Conservation (phyloP, 2,113 vertebrate species). For the Trematocara variabile region DNA sequence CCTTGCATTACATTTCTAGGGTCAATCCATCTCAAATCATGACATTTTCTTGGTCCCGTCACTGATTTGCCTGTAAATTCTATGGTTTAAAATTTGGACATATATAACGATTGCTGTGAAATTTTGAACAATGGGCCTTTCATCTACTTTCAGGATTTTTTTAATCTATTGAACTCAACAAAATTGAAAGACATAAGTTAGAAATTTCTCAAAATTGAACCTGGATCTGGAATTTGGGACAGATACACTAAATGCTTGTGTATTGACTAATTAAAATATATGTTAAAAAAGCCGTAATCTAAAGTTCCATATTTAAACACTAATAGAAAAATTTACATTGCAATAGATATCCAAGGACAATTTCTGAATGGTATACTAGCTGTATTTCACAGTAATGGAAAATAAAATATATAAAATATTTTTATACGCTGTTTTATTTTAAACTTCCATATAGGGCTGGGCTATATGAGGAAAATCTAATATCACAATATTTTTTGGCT, state of each 20-base stretch:
- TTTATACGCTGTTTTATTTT: neutral
- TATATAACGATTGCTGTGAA: neutral
- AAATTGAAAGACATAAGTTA: neutral
- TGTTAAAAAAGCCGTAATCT: neutral
- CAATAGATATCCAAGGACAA: neutral
- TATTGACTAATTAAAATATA: neutral
- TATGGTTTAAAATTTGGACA: neutral
- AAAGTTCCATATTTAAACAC: neutral
- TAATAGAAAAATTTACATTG: neutral
- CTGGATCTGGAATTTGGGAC: neutral
- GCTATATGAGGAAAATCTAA: neutral
- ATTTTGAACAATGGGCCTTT: neutral
- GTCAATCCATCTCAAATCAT: neutral
- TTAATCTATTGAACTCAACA: neutral
- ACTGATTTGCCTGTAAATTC: neutral
- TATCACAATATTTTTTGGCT: neutral
- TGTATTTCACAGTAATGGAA: neutral
- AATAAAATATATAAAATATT: neutral
- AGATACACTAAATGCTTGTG: neutral
- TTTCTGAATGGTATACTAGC: neutral
- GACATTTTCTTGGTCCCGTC: neutral
- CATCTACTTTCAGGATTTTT: neutral
- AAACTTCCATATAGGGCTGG: neutral
- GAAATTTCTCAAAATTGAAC: neutral
- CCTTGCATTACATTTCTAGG: neutral